These are phyloP conservation scores for Dolichoris vasculosae DNA, from an alignment of 1,140 invertebrate genomes.

Conservation along the genomic window DNA sequence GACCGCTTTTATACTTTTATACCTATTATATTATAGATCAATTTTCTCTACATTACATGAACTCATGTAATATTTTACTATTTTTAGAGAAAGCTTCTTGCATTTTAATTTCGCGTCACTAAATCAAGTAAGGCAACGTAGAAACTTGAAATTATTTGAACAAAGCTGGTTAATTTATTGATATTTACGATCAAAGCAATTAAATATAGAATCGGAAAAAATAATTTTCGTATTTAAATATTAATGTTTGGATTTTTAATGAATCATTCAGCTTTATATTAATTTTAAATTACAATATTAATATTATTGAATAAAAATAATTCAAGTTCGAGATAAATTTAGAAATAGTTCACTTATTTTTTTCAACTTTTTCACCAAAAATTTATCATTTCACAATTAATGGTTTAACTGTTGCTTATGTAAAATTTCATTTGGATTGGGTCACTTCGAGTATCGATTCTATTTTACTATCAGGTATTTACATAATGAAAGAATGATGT, in stretches of 20 bases:
- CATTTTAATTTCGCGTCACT: too few relatives aligned
- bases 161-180: not conserved
- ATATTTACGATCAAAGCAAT: not conserved
- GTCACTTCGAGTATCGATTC: not conserved
- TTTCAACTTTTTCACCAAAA: not conserved
- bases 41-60: not conserved
- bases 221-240: not conserved
- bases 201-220: not conserved
- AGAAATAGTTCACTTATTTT: too few relatives aligned
- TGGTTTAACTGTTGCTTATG: not conserved
- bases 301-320: too few relatives aligned
- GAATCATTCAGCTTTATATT: too few relatives aligned
- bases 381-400: not conserved
- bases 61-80: not conserved
- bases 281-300: too few relatives aligned
- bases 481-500: slow-evolving; percentile 11
- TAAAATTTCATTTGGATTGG: not conserved
- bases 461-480: not conserved
- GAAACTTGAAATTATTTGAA: too few relatives aligned
- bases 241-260: too few relatives aligned
- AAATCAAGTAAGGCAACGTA: too few relatives aligned
- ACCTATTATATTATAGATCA: not conserved
- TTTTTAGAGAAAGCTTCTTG: not conserved
- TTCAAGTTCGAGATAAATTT: too few relatives aligned
- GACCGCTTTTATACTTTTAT: not conserved